Conservation (phyloP, 2,113 vertebrate species). For the Saguinus imperator region DNA sequence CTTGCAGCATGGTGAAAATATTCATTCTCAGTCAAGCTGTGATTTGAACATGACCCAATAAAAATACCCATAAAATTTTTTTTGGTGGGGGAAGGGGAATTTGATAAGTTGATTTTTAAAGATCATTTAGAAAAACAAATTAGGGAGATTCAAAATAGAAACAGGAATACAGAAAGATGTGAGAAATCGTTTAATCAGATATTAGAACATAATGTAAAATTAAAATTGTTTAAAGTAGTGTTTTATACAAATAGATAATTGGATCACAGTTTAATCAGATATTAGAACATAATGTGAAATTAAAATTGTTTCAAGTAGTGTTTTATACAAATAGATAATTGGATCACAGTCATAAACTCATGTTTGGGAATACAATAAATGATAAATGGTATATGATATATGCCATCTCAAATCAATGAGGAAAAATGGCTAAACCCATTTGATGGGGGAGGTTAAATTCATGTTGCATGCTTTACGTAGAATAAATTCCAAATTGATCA, state of each 20-base stretch:
- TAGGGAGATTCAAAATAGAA: slow-evolving; percentile 25
- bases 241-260: neutral
- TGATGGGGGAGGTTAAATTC: neutral
- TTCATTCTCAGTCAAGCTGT: neutral
- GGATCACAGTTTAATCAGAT: neutral
- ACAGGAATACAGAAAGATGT: neutral
- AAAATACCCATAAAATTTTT: neutral
- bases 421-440: neutral
- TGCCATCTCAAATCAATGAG: neutral
- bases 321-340: neutral
- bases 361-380: slow-evolving; percentile 10
- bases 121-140: slow-evolving; percentile 27
- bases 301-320: neutral
- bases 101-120: slow-evolving; percentile 38
- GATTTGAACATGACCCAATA: slow-evolving; percentile 12
- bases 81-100: neutral
- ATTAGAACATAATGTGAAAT: neutral
- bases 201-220: neutral
- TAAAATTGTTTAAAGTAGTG: neutral
- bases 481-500: slow-evolving; percentile 23
- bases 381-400: neutral
- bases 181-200: slow-evolving; percentile 19
- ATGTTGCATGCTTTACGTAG: neutral
- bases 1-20: neutral
- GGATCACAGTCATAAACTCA: neutral